phyloP scores from a whole-genome alignment of 2,888 invertebrate genomes.

The Lithophane leautieri region DNA sequence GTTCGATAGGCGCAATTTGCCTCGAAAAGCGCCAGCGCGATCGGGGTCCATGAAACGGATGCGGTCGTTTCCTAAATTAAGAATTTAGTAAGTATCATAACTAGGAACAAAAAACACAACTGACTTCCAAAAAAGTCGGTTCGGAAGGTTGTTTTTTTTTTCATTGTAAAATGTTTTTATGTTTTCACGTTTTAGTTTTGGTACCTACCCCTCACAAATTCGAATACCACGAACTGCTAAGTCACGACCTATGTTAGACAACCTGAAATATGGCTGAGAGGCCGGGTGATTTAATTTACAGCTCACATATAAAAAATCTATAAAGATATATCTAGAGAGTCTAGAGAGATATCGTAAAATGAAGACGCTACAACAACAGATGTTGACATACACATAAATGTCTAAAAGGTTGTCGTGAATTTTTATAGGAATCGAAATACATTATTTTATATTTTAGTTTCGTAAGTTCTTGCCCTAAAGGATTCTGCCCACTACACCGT shows the following conservation, averaged over 20 bases:
- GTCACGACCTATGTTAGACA: neutral
- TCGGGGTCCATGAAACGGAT: neutral
- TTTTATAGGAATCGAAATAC: neutral
- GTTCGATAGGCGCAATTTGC: neutral
- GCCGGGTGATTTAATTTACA: neutral
- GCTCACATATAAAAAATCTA: neutral
- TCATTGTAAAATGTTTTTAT: too few species aligned
- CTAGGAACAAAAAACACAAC: neutral
- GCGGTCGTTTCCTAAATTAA: too few species aligned
- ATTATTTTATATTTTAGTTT: neutral
- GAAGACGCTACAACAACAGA: neutral
- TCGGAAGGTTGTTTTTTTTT: too few species aligned
- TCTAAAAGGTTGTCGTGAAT: neutral
- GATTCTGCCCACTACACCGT: neutral
- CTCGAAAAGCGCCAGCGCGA: too few species aligned
- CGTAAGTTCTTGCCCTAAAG: neutral
- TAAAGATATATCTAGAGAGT: slow-evolving; percentile 3
- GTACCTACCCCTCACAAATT: too few species aligned
- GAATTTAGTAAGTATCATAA: neutral
- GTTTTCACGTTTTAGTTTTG: too few species aligned
- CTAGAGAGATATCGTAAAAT: neutral
- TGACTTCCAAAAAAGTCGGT: too few species aligned
- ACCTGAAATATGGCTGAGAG: neutral
- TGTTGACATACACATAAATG: neutral
- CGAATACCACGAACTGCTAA: too few species aligned